A percentile compares a stretch with the other conserved stretches of the same genome.
Conservation (phyloP, 2,797 vertebrate genomes). For the Sus cebifrons region DNA sequence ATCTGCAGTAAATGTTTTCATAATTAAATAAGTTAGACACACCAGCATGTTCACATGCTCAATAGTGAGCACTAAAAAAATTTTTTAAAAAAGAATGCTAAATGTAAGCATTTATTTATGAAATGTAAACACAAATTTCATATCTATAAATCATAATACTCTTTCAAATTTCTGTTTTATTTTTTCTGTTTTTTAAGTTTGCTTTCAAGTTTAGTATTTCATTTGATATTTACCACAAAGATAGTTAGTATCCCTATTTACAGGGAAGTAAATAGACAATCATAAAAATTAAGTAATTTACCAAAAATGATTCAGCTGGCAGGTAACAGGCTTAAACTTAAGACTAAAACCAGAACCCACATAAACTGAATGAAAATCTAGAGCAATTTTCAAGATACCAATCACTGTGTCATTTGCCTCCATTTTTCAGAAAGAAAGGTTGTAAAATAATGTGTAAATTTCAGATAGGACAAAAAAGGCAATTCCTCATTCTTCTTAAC, state of each 20-base stretch:
- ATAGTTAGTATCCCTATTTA: background rate
- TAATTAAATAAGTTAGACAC: constrained; percentile 30
- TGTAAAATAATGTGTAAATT: background rate
- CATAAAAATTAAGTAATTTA: background rate
- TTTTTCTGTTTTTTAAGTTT: background rate
- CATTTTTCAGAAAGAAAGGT: background rate
- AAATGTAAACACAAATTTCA: background rate
- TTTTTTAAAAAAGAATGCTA: constrained; percentile 26
- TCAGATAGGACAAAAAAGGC: background rate
- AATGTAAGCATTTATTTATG: background rate
- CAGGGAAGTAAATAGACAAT: background rate
- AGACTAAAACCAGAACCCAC: background rate
- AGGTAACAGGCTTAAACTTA: background rate
- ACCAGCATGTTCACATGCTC: background rate
- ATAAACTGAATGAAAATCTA: background rate
- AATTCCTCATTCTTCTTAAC: background rate
- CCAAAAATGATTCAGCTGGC: background rate
- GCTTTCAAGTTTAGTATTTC: background rate
- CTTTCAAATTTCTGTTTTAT: background rate
- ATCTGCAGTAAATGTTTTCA: constrained; percentile 10
- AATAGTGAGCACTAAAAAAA: background rate
- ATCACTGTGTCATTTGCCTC: background rate
- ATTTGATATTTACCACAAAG: background rate
- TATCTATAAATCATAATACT: background rate
- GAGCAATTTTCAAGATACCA: background rate